phyloP scores from a whole-genome alignment of 2,797 vertebrate genomes.

The Microctenopoma lineatum region DNA sequence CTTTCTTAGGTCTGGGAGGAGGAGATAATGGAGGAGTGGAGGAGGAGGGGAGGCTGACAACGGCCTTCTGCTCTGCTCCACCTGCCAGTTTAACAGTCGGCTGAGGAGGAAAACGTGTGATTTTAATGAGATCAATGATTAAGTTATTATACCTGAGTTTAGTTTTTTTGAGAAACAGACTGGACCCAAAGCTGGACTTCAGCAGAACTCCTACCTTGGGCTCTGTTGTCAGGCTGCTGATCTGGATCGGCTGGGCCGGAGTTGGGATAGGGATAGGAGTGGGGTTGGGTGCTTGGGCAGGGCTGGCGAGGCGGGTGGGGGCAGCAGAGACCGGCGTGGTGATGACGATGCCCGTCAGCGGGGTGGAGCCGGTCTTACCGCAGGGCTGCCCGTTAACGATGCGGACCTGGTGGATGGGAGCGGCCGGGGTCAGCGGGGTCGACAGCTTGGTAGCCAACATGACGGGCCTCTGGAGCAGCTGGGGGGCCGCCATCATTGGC shows the following conservation, averaged over 20 bases:
- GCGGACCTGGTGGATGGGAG: constrained; percentile 97
- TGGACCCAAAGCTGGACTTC: too few species aligned
- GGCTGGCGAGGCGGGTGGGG: constrained; percentile 83
- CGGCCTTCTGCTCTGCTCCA: constrained; percentile 88
- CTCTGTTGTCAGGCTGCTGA: constrained; percentile 93
- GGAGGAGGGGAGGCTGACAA: constrained; percentile 82
- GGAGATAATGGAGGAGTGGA: constrained; percentile 84
- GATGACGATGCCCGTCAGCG: constrained; percentile 97
- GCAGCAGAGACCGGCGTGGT: constrained; percentile 84
- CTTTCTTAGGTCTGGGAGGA: constrained; percentile 91
- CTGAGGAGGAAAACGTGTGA: constrained; percentile 7
- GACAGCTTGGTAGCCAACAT: constrained; percentile 96
- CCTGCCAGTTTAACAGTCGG: constrained; percentile 93
- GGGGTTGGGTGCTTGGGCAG: constrained; percentile 44
- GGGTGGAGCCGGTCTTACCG: constrained; percentile 87
- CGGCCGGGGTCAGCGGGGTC: constrained; percentile 88
- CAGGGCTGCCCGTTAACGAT: constrained; percentile 96
- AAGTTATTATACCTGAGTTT: too few species aligned
- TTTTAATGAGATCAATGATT: too few species aligned
- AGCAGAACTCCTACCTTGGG: constrained; percentile 85
- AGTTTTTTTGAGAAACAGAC: too few species aligned
- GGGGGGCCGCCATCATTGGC: constrained; percentile 97
- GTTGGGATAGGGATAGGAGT: constrained; percentile 59
- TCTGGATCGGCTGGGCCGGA: constrained; percentile 89
- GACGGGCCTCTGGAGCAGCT: constrained; percentile 95